Conservation (phyloP, 2,888 invertebrate species). For the Teleiodes luculella region DNA sequence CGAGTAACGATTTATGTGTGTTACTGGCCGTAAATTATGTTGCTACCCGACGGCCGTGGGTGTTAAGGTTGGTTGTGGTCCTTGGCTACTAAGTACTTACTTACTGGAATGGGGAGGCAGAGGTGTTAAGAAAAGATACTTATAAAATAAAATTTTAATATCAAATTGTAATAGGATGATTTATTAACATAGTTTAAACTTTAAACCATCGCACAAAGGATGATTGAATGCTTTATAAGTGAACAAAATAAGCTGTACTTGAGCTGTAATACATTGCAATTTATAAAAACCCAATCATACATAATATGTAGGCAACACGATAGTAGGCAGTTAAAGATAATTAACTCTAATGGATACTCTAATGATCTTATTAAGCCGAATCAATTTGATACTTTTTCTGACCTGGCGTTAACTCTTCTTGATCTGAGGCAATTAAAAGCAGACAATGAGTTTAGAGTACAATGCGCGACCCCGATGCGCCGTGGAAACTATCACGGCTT, state of each 20-base stretch:
- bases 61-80: conserved; percentile 26
- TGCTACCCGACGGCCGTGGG: conserved; percentile 44
- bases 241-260: not conserved
- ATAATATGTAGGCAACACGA: conserved; percentile 1
- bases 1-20: conserved; percentile 45
- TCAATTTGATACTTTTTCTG: conserved; percentile 10
- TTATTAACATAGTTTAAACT: too few species aligned
- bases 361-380: conserved; percentile 8
- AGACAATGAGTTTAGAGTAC: conserved; percentile 54
- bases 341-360: conserved; percentile 9
- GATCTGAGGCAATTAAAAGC: conserved; percentile 39
- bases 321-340: not conserved
- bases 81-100: conserved; percentile 4
- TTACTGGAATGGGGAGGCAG: not conserved
- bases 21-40: conserved; percentile 46
- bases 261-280: not conserved
- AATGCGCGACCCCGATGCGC: conserved; percentile 65
- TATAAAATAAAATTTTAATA: not conserved
- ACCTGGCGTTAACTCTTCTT: conserved; percentile 12
- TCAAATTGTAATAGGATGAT: not conserved
- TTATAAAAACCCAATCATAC: not conserved
- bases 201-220: too few species aligned
- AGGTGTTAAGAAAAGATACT: not conserved
- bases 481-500: conserved; percentile 76
- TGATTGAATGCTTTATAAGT: not conserved